Base-by-base conservation (phyloP, 2,797 vertebrate species). In the Takifugu rubripes region DNA sequence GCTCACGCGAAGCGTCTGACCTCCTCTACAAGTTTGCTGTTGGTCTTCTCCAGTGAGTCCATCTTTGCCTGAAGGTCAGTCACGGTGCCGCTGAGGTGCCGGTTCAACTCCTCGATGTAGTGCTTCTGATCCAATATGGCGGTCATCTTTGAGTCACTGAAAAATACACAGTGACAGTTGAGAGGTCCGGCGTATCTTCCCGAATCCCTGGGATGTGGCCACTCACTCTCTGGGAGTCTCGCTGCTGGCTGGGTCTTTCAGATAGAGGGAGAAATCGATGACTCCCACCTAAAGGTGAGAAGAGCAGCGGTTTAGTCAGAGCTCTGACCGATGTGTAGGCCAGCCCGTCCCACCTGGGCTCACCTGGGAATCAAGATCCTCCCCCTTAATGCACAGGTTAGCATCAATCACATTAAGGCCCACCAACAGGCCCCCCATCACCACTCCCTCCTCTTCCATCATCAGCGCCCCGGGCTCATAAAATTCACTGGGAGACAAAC, bases 401-500 rank as follows among this genome's bases (percentile, higher is more conserved):
- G 97, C 97, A 76, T 99, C 97, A n/a, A 99, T 96, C 59, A 98
- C 94, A 4, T 98, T 99, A 62, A 99, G 92, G 45, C 97, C 97
- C 71, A 99, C 96, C 60, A 99, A 87, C 66, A 99, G 92, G 15
- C 97, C 97, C 1, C 94, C 94, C 51, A 98, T 94, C 70, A 99
- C 94, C 0, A 82, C 87, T 17, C 97, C 97, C 81, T 99, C 97
- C 64, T 99, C 97, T 74, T 97, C 95, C 90, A 98, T 77, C 91
- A 99, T 89, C 50, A 99, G 25, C 0, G 97, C 94, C 79, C 93
- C 95, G 0, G 90, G 82, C 61, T 99, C 96, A 69, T 99, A 99
- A 90, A 98, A 98, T 80, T 99, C 97, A 88, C 97, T 99, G 61
- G 1, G 24, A 43, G 5, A 27, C 9, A 42, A 5, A 17, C 15